These are phyloP conservation scores for Pipistrellus nathusii DNA, from an alignment of 2,797 vertebrate species.

Conservation along the genomic window DNA sequence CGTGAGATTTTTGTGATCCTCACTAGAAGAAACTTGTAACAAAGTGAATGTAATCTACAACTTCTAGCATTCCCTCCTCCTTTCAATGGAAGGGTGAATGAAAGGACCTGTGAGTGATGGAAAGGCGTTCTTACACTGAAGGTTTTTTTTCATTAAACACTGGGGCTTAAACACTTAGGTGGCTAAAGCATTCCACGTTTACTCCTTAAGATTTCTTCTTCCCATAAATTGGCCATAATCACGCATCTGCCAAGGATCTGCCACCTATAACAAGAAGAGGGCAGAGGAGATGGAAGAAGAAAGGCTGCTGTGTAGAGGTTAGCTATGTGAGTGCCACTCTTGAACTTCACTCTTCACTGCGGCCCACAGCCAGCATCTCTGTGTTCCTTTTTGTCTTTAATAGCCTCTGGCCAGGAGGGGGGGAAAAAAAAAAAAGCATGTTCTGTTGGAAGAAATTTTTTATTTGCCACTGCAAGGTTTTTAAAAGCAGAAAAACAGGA, in stretches of 20 bases:
- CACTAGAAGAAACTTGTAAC: background rate
- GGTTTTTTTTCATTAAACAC: background rate
- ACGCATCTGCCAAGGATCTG: background rate
- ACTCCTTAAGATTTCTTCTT: background rate
- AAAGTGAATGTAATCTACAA: background rate
- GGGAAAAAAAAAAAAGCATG: background rate
- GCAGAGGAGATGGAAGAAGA: background rate
- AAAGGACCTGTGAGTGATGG: background rate
- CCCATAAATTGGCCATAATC: background rate
- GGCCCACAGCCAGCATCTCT: background rate
- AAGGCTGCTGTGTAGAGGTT: background rate
- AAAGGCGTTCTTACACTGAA: background rate
- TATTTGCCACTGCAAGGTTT: background rate
- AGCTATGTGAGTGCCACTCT: background rate
- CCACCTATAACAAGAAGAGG: background rate
- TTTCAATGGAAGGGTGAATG: background rate
- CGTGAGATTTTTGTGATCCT: background rate
- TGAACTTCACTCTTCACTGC: background rate
- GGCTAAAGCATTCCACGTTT: background rate
- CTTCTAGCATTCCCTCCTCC: background rate
- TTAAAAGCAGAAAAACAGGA: slow-evolving; percentile 32
- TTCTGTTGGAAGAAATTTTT: slow-evolving; percentile 25
- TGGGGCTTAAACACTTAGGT: too few relatives aligned
- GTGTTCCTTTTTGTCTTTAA: background rate
- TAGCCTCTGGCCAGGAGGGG: background rate